Percentiles rank a stretch among this genome's conserved stretches.
These are phyloP conservation scores for Corythoichthys haematopterus DNA, from an alignment of 2,113 vertebrate species.

Conservation along the genomic window DNA sequence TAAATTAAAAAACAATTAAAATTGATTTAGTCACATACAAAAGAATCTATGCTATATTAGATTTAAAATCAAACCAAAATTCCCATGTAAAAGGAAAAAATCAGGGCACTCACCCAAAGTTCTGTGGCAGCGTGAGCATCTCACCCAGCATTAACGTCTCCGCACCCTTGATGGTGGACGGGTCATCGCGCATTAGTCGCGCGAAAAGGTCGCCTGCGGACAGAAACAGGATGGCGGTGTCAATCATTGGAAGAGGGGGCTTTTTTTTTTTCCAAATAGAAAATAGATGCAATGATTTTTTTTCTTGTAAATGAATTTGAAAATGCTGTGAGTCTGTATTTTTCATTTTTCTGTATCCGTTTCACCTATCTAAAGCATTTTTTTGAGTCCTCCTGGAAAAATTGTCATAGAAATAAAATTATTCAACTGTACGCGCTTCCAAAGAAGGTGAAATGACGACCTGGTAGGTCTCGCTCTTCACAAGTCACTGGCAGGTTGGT, in stretches of 20 bases:
- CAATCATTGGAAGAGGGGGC: neutral
- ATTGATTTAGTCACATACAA: too few relatives aligned
- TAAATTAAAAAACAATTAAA: too few relatives aligned
- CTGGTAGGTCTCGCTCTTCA: constrained; percentile 94
- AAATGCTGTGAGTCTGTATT: too few relatives aligned
- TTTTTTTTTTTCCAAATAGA: too few relatives aligned
- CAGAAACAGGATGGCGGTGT: constrained; percentile 14
- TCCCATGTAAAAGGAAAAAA: neutral
- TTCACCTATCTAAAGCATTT: too few relatives aligned
- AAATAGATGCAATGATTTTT: too few relatives aligned
- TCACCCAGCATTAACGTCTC: constrained; percentile 94
- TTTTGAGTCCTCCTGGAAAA: neutral
- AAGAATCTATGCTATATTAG: neutral
- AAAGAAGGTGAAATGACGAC: constrained; percentile 58
- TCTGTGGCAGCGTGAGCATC: constrained; percentile 97
- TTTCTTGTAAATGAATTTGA: too few relatives aligned
- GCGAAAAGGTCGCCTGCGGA: constrained; percentile 82
- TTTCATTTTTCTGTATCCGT: too few relatives aligned
- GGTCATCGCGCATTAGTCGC: constrained; percentile 89
- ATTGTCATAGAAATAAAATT: neutral
- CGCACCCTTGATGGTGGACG: constrained; percentile 91
- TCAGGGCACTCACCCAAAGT: constrained; percentile 84
- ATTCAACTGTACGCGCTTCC: neutral
- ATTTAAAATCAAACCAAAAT: neutral
- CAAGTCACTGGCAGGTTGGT: constrained; percentile 96